Percentiles rank a stretch among this genome's conserved stretches.
These are phyloP conservation scores for Drosophila atripex DNA, from an alignment of 2,888 invertebrate species.

Conservation along the genomic window DNA sequence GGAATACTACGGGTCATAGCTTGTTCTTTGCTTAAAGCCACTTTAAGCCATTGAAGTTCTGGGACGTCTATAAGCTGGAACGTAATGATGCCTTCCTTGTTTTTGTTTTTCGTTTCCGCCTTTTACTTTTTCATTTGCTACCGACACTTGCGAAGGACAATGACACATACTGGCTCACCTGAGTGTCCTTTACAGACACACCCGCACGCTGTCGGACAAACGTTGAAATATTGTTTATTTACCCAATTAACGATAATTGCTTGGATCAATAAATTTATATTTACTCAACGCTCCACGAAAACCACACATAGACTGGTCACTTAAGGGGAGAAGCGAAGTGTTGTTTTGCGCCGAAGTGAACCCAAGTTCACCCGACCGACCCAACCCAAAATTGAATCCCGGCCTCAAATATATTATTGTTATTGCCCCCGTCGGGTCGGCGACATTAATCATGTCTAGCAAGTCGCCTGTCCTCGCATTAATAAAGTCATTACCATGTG, in stretches of 20 bases:
- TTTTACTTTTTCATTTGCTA: slow-evolving; percentile 12
- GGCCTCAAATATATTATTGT: slow-evolving; percentile 21
- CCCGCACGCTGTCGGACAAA: slow-evolving; percentile 46
- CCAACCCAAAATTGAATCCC: slow-evolving; percentile 7
- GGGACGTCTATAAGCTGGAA: slow-evolving; percentile 46
- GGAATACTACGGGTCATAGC: slow-evolving; percentile 8
- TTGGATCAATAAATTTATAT: slow-evolving; percentile 74
- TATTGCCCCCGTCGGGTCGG: slow-evolving; percentile 14
- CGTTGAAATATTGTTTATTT: slow-evolving; percentile 70
- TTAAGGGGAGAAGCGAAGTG: background rate
- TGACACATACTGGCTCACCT: slow-evolving; percentile 22
- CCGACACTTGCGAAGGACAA: slow-evolving; percentile 17
- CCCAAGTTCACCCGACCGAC: background rate
- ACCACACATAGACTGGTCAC: slow-evolving; percentile 18
- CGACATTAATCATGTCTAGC: slow-evolving; percentile 55
- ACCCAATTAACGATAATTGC: slow-evolving; percentile 76
- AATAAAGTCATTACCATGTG: slow-evolving; percentile 73
- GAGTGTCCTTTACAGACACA: slow-evolving; percentile 17
- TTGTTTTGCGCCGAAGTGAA: slow-evolving; percentile 5
- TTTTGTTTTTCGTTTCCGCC: slow-evolving; percentile 25
- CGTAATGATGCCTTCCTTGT: slow-evolving; percentile 53
- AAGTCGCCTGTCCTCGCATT: slow-evolving; percentile 57
- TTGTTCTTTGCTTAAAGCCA: slow-evolving; percentile 25
- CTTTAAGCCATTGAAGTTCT: slow-evolving; percentile 33
- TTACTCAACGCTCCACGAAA: slow-evolving; percentile 56